Base-by-base conservation (phyloP, 2,113 vertebrate genomes). In the Diadophis punctatus region DNA sequence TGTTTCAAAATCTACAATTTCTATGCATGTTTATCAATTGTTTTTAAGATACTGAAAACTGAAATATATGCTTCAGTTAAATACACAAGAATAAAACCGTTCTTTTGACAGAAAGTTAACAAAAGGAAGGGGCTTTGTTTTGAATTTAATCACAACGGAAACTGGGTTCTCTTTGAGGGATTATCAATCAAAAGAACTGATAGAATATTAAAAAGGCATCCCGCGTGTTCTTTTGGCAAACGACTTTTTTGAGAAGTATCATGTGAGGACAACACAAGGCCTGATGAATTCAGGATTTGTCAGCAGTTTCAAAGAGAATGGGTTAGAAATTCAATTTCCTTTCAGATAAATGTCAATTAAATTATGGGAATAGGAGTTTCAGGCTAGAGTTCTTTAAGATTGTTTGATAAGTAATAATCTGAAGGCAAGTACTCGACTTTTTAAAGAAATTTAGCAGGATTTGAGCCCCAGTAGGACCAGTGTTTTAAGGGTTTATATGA, bases 281-380 rank as follows among this genome's bases (percentile, higher is more conserved):
- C 9, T 39, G 86, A 56, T 89, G 86, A 95, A 93, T 55, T 94
- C 30, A 86, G 90, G 87, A 56, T 92, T 92, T 95, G 30, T 49
- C 95, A 92, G 88, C 89, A 48, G 84, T 94, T 95, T 25, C 51
- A 89, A 43, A 92, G 18, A 52, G 94, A 93, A 93, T 94, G 86
- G 92, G 90, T 95, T 94, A 94, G 93, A 95, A 51, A 10, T 74
- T 74, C 95, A 94, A 91, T 96, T 96, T 97, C 86, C 93, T 95
- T 95, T 58, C 52, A 96, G 91, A 95, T 96, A 94, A 96, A 96
- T 95, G 89, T 91, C 88, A 93, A 88, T 97, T 97, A 97, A 92
- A 96, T 92, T 92, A 93, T 68, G 74, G 46, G 20, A 74, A 18
- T 18, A 16, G 2, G 16, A 2, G 84, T 52, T 90, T 49, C 49